Evolutionary conservation across 2,888 invertebrate genomes (phyloP), one percentile per base, ranked within the genome.

Genomic region (Orchesellides sinensis): DNA sequence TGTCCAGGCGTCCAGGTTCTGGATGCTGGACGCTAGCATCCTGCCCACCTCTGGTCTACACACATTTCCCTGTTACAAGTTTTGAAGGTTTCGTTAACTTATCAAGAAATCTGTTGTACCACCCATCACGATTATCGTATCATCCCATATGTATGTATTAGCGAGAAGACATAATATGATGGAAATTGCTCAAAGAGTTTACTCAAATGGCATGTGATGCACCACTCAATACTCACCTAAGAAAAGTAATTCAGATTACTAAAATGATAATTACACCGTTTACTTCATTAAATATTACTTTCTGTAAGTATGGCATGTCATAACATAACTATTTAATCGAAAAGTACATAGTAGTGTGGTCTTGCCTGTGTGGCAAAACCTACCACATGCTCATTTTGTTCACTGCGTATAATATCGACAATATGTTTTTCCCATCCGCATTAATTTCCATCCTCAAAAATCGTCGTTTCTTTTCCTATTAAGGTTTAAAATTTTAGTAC

Each of bases 41-140:
- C n/a, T n/a, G n/a, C n/a, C n/a, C n/a, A n/a, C n/a, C n/a, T n/a
- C n/a, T n/a, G n/a, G n/a, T n/a, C n/a, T n/a, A n/a, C n/a, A n/a
- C n/a, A n/a, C n/a, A n/a, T n/a, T n/a, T n/a, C n/a, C n/a, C n/a
- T n/a, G n/a, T n/a, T n/a, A n/a, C n/a, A n/a, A n/a, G n/a, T n/a
- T n/a, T n/a, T n/a, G 40, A 40, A 14, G 40, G n/a, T 40, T 40
- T 40, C n/a, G 40, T 40, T 40, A 8, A 54, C 32, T 52, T 54
- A 77, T 77, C 59, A 77, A 68, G 75, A 66, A 77, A 77, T 69
- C 68, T 77, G 10, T 47, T 25, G 56, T 69, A 32, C 77, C 77
- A 77, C 77, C 77, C 75, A 75, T 74, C 29, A 61, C 32, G 32
- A 47, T 17, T 21, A 19, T 27, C 1, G 35, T 32, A n/a, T n/a